Conservation (phyloP, 2,797 vertebrate species). For the Periophthalmus magnuspinnatus region DNA sequence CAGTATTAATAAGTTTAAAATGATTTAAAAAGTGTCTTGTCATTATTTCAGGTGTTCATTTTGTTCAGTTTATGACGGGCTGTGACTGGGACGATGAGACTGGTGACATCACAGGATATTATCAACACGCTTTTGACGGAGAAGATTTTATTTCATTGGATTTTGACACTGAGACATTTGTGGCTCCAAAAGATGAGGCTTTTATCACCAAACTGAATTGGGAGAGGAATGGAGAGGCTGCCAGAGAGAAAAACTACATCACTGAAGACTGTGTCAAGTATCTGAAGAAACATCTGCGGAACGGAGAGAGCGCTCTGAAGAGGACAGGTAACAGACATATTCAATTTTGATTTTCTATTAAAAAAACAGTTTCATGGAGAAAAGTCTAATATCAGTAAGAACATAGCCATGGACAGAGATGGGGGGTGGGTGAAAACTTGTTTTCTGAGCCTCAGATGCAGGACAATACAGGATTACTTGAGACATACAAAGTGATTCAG, state of each 20-base stretch:
- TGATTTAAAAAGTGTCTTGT: no score
- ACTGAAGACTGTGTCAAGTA: neutral
- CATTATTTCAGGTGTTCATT: neutral
- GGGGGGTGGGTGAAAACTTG: no score
- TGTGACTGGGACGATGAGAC: slow-evolving; percentile 23
- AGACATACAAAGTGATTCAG: no score
- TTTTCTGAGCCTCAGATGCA: no score
- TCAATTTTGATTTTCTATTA: no score
- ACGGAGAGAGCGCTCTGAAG: neutral
- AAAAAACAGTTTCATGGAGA: no score
- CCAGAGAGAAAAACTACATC: neutral
- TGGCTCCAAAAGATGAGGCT: slow-evolving; percentile 1
- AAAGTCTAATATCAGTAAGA: no score
- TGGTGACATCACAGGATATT: neutral
- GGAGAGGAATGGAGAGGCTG: neutral
- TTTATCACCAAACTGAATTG: neutral
- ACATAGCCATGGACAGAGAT: no score
- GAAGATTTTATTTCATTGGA: slow-evolving; percentile 26
- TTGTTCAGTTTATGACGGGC: neutral
- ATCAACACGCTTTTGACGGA: slow-evolving; percentile 16
- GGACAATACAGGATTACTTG: no score
- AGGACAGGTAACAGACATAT: neutral
- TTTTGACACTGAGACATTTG: neutral
- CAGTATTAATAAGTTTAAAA: no score
- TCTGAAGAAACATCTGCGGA: neutral